Conservation (phyloP, 2,113 vertebrate genomes). For the Anolis sagrei region DNA sequence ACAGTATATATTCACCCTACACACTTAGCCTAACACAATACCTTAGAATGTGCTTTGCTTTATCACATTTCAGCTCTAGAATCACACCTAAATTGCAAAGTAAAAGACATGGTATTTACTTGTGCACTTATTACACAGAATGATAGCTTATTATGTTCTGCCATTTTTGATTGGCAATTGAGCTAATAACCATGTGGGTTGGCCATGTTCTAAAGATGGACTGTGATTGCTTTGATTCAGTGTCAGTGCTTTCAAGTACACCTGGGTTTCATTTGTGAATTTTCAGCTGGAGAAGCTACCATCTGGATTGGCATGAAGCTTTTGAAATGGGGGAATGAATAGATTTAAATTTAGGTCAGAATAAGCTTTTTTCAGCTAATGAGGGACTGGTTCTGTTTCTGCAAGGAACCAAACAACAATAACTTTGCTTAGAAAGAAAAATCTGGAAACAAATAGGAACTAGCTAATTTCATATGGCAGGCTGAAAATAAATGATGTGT, state of each 20-base stretch:
- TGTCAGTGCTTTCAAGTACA: conserved; percentile 41
- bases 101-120: conserved; percentile 62
- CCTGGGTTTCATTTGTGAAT: conserved; percentile 50
- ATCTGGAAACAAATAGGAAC: conserved; percentile 26
- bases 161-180: conserved; percentile 41
- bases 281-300: conserved; percentile 60
- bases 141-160: conserved; percentile 60
- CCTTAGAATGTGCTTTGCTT: conserved; percentile 31
- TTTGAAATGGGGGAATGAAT: conserved; percentile 35
- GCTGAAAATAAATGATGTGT: conserved; percentile 30
- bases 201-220: conserved; percentile 26
- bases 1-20: conserved; percentile 37
- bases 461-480: conserved; percentile 24
- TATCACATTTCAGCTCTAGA: conserved; percentile 41
- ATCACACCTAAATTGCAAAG: conserved; percentile 49
- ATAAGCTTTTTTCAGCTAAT: conserved; percentile 6
- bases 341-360: conserved; percentile 42
- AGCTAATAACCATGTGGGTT: conserved; percentile 31
- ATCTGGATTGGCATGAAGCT: conserved; percentile 43
- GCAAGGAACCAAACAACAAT: not conserved
- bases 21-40: conserved; percentile 47
- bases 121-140: conserved; percentile 60
- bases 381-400: conserved; percentile 24
- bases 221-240: conserved; percentile 18
- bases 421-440: conserved; percentile 36